Conservation (phyloP, 2,113 vertebrate genomes). For the Meles meles region DNA sequence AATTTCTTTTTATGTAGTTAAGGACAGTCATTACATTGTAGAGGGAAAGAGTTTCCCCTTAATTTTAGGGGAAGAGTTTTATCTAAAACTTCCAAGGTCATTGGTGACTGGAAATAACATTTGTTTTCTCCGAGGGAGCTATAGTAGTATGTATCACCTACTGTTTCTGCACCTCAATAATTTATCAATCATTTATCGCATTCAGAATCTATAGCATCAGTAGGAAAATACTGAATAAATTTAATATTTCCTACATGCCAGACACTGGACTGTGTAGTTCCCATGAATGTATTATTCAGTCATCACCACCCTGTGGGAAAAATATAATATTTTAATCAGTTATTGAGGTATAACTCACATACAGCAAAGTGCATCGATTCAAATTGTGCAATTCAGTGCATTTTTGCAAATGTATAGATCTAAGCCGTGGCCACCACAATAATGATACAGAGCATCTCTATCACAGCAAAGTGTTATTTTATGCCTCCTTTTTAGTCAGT, state of each 20-base stretch:
- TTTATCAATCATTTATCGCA: neutral
- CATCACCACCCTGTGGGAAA: neutral
- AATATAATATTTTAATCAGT: neutral
- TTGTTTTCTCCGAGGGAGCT: neutral
- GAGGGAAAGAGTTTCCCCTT: neutral
- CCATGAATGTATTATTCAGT: neutral
- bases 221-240: neutral
- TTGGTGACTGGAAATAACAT: neutral
- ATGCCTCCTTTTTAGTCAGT: neutral
- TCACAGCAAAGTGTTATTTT: neutral
- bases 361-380: neutral
- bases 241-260: neutral
- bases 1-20: neutral
- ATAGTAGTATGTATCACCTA: neutral
- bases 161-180: neutral
- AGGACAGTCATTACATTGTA: neutral
- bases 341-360: neutral
- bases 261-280: neutral
- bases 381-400: neutral
- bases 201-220: neutral
- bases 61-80: neutral
- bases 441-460: neutral
- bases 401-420: neutral
- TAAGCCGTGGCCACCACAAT: neutral
- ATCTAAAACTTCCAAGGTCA: neutral